Evolutionary conservation across 2,888 invertebrate species (phyloP).

Genomic region (Celastrina argiolus): DNA sequence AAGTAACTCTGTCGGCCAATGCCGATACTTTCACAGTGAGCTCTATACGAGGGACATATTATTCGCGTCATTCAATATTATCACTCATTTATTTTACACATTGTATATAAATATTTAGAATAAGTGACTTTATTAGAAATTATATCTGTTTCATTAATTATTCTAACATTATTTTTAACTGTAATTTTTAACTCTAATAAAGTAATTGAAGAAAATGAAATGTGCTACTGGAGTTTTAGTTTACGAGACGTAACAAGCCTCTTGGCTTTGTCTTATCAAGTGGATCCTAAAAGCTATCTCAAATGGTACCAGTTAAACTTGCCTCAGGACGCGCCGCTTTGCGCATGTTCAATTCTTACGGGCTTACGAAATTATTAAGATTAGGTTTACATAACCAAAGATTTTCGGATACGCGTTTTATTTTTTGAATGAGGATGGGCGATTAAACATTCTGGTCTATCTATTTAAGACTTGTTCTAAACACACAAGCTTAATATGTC

Average conservation of each 20-base stretch:
- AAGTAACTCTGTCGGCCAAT: too few species aligned
- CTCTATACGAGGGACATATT: too few species aligned
- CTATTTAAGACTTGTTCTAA: too few species aligned
- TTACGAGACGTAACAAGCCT: conserved; percentile 1
- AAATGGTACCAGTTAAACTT: neutral
- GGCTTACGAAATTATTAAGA: conserved; percentile 15
- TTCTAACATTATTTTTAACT: neutral
- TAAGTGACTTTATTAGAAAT: too few species aligned
- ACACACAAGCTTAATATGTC: too few species aligned
- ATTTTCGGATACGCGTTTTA: conserved; percentile 12
- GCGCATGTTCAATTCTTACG: neutral
- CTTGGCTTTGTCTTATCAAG: conserved; percentile 15
- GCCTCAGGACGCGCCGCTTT: conserved; percentile 7
- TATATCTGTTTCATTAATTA: neutral
- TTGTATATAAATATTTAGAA: too few species aligned
- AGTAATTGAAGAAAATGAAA: neutral
- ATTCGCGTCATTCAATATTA: too few species aligned
- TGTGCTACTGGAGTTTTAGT: neutral
- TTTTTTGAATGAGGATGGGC: too few species aligned
- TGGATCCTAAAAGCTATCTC: conserved; percentile 15
- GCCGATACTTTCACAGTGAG: too few species aligned
- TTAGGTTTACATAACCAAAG: conserved; percentile 13
- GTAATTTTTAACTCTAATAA: neutral
- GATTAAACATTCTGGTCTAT: too few species aligned
- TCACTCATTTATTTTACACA: too few species aligned